Conservation (phyloP, 2,113 vertebrate genomes). For the Crotalus horridus region DNA sequence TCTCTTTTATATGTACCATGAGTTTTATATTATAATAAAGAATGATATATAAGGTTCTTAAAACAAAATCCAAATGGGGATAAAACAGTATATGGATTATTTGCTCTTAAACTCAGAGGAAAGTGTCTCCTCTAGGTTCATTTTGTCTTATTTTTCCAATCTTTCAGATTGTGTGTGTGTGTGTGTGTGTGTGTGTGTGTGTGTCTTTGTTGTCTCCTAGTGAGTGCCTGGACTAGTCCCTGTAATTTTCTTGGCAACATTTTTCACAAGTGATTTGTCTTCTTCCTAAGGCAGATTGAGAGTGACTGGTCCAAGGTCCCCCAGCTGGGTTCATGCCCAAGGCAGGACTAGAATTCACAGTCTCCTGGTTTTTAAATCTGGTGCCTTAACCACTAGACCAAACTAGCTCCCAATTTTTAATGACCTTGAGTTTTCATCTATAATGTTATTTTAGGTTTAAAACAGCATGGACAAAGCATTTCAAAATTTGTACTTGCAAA, state of each 20-base stretch:
- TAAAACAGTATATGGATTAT: neutral
- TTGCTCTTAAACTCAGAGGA: neutral
- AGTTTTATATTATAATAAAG: neutral
- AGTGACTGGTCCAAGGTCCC: neutral
- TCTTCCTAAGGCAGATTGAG: neutral
- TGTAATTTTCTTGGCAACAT: neutral
- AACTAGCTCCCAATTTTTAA: neutral
- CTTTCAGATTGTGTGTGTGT: neutral
- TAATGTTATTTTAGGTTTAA: constrained; percentile 42
- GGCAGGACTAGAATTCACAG: neutral
- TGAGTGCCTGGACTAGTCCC: neutral
- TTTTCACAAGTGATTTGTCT: neutral
- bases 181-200: too few species aligned
- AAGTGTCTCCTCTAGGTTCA: neutral
- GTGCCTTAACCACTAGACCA: neutral
- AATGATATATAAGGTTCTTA: neutral
- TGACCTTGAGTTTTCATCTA: constrained; percentile 18
- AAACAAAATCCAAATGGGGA: neutral
- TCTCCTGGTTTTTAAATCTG: neutral
- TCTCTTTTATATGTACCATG: neutral
- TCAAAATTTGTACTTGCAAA: constrained; percentile 50
- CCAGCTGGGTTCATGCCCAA: neutral
- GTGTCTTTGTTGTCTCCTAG: neutral
- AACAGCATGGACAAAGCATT: constrained; percentile 31
- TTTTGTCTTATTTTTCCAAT: neutral